Percentiles rank a stretch among this genome's conserved stretches.
Evolutionary conservation across 2,888 invertebrate species (phyloP).

Genomic region (Amblyjoppa proteus): DNA sequence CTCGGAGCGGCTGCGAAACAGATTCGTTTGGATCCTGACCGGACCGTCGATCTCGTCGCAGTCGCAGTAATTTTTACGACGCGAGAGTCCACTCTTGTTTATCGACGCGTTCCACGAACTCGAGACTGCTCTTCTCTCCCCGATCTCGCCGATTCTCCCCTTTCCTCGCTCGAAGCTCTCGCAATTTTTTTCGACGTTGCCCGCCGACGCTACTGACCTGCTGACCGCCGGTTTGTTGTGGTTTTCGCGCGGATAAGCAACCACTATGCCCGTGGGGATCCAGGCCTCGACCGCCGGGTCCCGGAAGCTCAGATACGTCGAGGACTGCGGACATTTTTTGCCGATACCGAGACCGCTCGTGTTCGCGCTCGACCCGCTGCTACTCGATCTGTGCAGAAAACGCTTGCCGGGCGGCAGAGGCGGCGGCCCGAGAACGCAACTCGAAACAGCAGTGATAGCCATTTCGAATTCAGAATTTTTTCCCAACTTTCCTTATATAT

Average conservation of each 20-base stretch:
- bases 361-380: not conserved
- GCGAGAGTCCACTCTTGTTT: constrained; percentile 79
- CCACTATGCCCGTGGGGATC: constrained; percentile 73
- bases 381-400: constrained; percentile 78
- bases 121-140: not conserved
- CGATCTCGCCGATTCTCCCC: not conserved
- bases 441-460: constrained; percentile 85
- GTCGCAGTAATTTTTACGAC: constrained; percentile 85
- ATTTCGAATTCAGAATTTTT: constrained; percentile 75
- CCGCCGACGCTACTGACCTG: constrained; percentile 75
- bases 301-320: constrained; percentile 87
- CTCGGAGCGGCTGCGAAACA: constrained; percentile 90
- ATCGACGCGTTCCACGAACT: constrained; percentile 19
- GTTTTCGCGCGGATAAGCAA: constrained; percentile 57
- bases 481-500: not conserved
- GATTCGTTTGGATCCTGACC: constrained; percentile 76
- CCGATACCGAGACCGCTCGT: not conserved
- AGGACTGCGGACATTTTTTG: constrained; percentile 82
- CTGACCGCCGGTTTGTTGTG: constrained; percentile 58
- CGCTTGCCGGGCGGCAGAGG: constrained; percentile 87
- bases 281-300: constrained; percentile 86
- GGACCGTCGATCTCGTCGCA: constrained; percentile 60
- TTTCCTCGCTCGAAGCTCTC: not conserved
- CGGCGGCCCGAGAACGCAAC: constrained; percentile 86
- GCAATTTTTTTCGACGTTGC: constrained; percentile 75